These are phyloP conservation scores for Acanthurus lineatus DNA, from an alignment of 2,797 vertebrate genomes.

Conservation along the genomic window DNA sequence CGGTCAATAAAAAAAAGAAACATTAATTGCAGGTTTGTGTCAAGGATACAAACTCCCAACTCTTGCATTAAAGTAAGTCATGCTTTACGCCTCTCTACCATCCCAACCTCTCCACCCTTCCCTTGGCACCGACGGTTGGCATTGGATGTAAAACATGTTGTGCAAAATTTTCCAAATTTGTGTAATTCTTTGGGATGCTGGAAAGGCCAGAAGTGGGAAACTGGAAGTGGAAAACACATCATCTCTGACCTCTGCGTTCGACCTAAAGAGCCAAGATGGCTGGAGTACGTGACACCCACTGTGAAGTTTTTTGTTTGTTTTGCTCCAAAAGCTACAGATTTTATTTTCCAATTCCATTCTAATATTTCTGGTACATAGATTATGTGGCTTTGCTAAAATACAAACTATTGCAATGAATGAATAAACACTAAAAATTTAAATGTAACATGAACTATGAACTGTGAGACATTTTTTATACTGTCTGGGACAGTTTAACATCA, in stretches of 20 bases:
- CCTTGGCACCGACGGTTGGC: slow-evolving; percentile 3
- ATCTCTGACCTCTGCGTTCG: background rate
- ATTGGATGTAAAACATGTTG: slow-evolving; percentile 3
- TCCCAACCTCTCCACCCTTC: background rate
- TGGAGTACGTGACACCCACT: slow-evolving; percentile 7
- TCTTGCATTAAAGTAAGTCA: background rate
- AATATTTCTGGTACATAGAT: too few species aligned
- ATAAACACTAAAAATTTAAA: background rate
- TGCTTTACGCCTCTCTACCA: background rate
- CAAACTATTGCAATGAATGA: too few species aligned
- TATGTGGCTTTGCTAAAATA: too few species aligned
- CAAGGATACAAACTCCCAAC: background rate
- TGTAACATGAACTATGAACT: background rate
- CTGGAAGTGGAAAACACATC: slow-evolving; percentile 22
- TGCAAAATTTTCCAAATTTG: slow-evolving; percentile 5
- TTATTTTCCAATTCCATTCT: too few species aligned
- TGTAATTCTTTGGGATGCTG: slow-evolving; percentile 5
- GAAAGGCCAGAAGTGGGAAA: background rate
- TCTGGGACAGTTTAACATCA: slow-evolving; percentile 35
- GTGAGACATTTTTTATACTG: slow-evolving; percentile 25
- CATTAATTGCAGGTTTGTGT: slow-evolving; percentile 7
- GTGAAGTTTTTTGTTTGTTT: background rate
- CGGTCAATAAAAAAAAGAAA: background rate
- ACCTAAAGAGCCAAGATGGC: background rate
- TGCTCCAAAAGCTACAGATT: too few species aligned